These are phyloP conservation scores for Trichacis sp. DNA, from an alignment of 2,888 invertebrate species.

Conservation along the genomic window DNA sequence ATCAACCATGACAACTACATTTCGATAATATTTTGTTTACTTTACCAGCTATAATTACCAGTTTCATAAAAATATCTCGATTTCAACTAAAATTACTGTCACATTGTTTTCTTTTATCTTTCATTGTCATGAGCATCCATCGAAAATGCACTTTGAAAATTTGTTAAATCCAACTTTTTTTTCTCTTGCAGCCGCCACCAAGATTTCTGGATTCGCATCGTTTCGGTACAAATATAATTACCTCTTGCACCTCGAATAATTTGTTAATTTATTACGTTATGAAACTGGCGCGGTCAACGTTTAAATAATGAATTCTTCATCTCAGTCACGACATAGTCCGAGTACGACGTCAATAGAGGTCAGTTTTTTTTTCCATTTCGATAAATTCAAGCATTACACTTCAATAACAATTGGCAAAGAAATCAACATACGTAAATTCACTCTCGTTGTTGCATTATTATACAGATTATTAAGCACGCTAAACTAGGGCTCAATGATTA, in stretches of 20 bases:
- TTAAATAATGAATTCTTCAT: conserved; percentile 29
- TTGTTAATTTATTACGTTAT: conserved; percentile 22
- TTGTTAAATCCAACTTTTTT: conserved; percentile 4
- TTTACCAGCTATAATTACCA: conserved; percentile 44
- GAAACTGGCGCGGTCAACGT: conserved; percentile 37
- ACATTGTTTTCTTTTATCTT: conserved; percentile 19
- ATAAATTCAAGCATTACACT: too few species aligned
- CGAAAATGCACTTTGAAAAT: conserved; percentile 12
- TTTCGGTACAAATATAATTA: conserved; percentile 1
- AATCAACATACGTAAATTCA: conserved; percentile 22
- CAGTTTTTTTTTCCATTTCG: too few species aligned
- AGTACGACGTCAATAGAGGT: conserved; percentile 43
- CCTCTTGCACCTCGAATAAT: not conserved
- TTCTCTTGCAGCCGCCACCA: not conserved
- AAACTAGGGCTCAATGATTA: not conserved
- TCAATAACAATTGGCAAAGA: conserved; percentile 25
- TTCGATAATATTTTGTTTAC: conserved; percentile 40
- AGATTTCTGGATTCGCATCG: conserved; percentile 9
- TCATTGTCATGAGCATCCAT: conserved; percentile 33
- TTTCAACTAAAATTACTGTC: conserved; percentile 30
- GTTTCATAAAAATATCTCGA: conserved; percentile 40
- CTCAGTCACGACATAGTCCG: conserved; percentile 41
- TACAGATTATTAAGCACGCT: conserved; percentile 12
- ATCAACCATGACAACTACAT: conserved; percentile 38
- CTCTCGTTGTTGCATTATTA: conserved; percentile 15